Base-by-base conservation (phyloP, 2,888 invertebrate species). In the Drosophila recens region DNA sequence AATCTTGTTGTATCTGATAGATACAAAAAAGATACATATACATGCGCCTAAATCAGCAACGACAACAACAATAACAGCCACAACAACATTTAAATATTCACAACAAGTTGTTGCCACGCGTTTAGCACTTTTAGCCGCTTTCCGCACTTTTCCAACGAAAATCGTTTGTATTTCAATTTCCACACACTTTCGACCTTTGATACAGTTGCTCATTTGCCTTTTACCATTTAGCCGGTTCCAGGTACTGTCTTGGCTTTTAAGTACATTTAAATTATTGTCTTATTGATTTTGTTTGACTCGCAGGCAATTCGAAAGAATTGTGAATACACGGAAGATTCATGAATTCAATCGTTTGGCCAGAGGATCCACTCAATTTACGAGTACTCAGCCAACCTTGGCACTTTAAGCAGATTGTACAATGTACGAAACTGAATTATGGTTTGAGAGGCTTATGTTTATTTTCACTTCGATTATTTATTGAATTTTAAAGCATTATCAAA, bases 71-170 rank as follows among this genome's bases (percentile, higher is more conserved):
- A 58, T 30, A 42, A 54, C 23, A 53, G 15, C 40, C n/a, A 15
- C 49, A 65, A 68, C 70, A 67, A 69, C 49, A 68, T 63, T 79
- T 63, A 53, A 61, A 56, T 75, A 70, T 61, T 66, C 64, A 56
- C 73, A 84, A 84, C 82, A 83, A 84, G 82, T 87, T 82, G 83
- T 61, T 57, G 83, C 87, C 85, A 83, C 83, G 85, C 87, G 82
- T 71, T 74, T 82, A 62, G 66, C 70, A 73, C 10, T 49, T 65
- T 36, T 36, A 17, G 20, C n/a, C 36, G 34, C 34, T 66, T 72
- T 70, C 56, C 74, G 65, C 79, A 67, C 36, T 72, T 82, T 81
- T 79, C 87, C 87, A 75, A 58, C 45, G 82, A 83, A 83, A 78
- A 75, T 66, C 71, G 38, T 86, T 69, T 84, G 71, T 73, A 72